Conservation (phyloP, 2,113 vertebrate genomes). For the Poeciliopsis occidentalis region DNA sequence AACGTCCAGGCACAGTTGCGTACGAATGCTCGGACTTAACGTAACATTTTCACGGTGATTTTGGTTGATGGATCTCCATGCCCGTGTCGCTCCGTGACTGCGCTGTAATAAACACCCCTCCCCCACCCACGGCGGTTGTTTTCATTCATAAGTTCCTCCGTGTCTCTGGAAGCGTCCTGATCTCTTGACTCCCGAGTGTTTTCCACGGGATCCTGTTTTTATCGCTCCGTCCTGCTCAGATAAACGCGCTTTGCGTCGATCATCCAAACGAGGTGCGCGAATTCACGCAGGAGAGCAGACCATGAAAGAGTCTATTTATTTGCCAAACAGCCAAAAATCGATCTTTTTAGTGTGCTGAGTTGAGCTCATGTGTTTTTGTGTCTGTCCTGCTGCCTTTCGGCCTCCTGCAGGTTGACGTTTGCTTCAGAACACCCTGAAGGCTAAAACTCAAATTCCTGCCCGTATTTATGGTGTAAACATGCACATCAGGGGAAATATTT, state of each 20-base stretch:
- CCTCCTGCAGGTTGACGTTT: constrained; percentile 25
- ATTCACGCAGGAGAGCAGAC: neutral
- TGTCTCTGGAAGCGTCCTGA: constrained; percentile 61
- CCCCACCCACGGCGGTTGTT: constrained; percentile 81
- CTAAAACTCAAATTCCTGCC: constrained; percentile 13
- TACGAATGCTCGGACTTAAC: neutral
- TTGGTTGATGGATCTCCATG: constrained; percentile 39
- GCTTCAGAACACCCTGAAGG: constrained; percentile 28
- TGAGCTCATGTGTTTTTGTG: neutral
- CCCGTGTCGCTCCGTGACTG: constrained; percentile 47
- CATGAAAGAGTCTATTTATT: neutral
- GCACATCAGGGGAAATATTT: neutral
- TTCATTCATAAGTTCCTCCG: constrained; percentile 91
- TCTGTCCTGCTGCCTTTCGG: constrained; percentile 4
- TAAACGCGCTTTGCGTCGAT: constrained; percentile 2
- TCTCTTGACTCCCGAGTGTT: constrained; percentile 37
- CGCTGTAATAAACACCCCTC: constrained; percentile 67
- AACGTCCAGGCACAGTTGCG: neutral
- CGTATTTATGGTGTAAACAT: constrained; percentile 8
- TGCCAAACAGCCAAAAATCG: neutral
- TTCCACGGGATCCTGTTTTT: constrained; percentile 22
- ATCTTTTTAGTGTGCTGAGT: neutral
- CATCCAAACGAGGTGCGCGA: constrained; percentile 1
- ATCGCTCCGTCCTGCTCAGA: neutral
- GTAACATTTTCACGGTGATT: neutral